Evolutionary conservation across 2,888 invertebrate species (phyloP), one percentile per base, ranked within the genome.

Genomic region (Cepaea hortensis): DNA sequence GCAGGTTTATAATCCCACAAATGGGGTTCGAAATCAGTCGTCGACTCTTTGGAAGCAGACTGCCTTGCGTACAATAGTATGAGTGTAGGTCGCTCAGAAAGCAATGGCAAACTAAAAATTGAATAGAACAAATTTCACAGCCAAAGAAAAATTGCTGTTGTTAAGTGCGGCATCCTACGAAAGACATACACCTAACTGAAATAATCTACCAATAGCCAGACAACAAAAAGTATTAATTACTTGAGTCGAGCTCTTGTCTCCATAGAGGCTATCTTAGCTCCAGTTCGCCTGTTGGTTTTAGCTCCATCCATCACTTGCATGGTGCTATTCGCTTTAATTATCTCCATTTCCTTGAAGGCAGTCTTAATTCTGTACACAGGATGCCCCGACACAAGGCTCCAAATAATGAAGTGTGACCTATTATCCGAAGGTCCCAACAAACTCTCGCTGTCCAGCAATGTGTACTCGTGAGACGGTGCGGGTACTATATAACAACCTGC

Each of bases 371-470:
- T 88, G 83, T 90, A 89, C 55, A 91, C 87, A 11, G 92, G 92
- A 70, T 91, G 92, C 5, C 94, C 94, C 6, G 91, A 92, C 15
- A 85, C 85, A 6, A 94, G 87, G 80, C 90, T 93, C 94, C 94
- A 94, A 55, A 94, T 90, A 18, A 94, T 91, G 76, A 94, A 93
- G 87, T 94, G 94, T 50, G 89, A 91, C 55, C 94, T 88, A 80
- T 91, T 93, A 72, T 93, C 93, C 0, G 93, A 92, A 11, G 93
- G 91, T 1, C 94, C 93, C 75, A 94, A 90, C 75, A 94, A 89
- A 15, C 90, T 90, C 15, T 93, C 91, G 4, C 92, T 92, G 85
- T 93, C 91, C 50, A 94, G 90, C 1, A 94, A 87, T 7, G 91
- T 90, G 88, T 93, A 94, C 84, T 94, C 94, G 77, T 94, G 93